Base-by-base conservation (phyloP, 2,888 invertebrate genomes). In the Hypena proboscidalis region DNA sequence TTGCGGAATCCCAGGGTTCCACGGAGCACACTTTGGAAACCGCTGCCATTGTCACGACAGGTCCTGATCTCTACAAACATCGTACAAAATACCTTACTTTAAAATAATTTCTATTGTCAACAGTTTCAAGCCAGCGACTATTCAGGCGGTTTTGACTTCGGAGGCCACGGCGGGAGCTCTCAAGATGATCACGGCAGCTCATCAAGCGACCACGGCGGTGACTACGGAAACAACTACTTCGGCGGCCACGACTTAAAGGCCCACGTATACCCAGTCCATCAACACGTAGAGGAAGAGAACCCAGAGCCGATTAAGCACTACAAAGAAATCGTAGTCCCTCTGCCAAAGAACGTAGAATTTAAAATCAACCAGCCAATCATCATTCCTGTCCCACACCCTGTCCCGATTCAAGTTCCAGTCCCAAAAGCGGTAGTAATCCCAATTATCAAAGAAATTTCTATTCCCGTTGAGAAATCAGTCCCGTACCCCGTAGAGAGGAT, bases 401-500 rank as follows among this genome's bases (percentile, higher is more conserved):
- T 94, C 14, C 95, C 94, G 0, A 94, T 95, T 1, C 93, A 94
- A 20, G 87, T 94, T 0, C 94, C 94, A 0, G 94, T 95, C 0
- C 92, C 94, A 0, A 94, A 93, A 58, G 94, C 94, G 0, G 90
- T 95, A 0, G 94, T 94, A 0, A 93, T 95, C 1, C 95, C 94
- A 0, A 91, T 95, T 2, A 86, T 94, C 19, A 94, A 94, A 69
- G 94, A 94, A 56, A 91, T 95, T 1, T 92, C 93, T 0, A 92
- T 95, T 14, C 94, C 94, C 0, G 93, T 95, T 0, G 95, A 95
- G 63, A 95, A 94, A 69, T 94, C 94, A 13, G 94, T 95, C 2
- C 95, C 95, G 0, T 94, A 94, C 67, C 93, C 94, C 0, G 94
- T 95, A 0, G 94, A 94, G 54, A 94, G 92, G 64, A 83, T 86